phyloP scores from a whole-genome alignment of 2,888 invertebrate species.

The Eupsilia transversa region DNA sequence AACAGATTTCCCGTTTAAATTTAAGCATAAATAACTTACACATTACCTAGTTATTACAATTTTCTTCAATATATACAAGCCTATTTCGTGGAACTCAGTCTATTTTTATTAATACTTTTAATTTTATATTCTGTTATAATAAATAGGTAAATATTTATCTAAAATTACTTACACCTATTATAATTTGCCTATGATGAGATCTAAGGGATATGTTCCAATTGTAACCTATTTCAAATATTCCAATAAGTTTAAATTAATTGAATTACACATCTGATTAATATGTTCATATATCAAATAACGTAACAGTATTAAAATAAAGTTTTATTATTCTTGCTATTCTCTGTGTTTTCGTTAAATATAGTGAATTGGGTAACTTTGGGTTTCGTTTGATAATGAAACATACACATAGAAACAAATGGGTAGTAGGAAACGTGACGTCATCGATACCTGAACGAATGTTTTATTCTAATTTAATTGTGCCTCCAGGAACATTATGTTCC shows the following conservation, averaged over 20 bases:
- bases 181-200: slow-evolving; percentile 64
- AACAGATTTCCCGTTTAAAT: slow-evolving; percentile 65
- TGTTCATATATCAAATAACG: slow-evolving; percentile 35
- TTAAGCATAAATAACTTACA: slow-evolving; percentile 66
- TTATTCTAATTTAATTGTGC: not conserved
- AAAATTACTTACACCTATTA: slow-evolving; percentile 64
- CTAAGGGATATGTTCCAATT: slow-evolving; percentile 74
- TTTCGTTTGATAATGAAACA: slow-evolving; percentile 3
- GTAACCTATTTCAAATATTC: slow-evolving; percentile 51
- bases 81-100: slow-evolving; percentile 82
- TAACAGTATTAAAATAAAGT: slow-evolving; percentile 57
- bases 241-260: slow-evolving; percentile 38
- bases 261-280: slow-evolving; percentile 32
- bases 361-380: slow-evolving; percentile 11
- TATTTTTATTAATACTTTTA: slow-evolving; percentile 83
- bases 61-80: slow-evolving; percentile 78
- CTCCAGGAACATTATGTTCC: no score
- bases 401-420: not conserved
- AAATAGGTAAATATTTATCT: slow-evolving; percentile 66
- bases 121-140: slow-evolving; percentile 66
- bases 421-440: not conserved
- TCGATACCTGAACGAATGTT: not conserved
- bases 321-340: slow-evolving; percentile 35
- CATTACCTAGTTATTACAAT: slow-evolving; percentile 63
- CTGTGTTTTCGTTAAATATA: slow-evolving; percentile 16